Evolutionary conservation across 2,797 vertebrate genomes (phyloP).

Genomic region (Chromobotia macracanthus): DNA sequence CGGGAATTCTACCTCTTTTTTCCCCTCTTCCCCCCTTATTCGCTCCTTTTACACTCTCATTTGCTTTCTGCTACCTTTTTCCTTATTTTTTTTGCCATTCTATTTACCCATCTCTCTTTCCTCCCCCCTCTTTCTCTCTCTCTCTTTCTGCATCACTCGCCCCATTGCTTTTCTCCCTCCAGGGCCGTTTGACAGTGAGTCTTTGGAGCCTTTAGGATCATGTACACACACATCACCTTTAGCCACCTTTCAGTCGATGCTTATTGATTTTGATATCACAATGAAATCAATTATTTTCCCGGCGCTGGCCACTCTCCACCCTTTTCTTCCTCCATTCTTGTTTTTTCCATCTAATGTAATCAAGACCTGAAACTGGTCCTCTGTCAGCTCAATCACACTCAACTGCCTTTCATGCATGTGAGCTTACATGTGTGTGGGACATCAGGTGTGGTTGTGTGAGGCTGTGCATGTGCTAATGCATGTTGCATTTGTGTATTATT

Average conservation of each 20-base stretch:
- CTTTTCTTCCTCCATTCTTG: slow-evolving; percentile 30
- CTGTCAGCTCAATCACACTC: slow-evolving; percentile 54
- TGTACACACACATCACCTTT: slow-evolving; percentile 74
- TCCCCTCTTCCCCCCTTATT: background rate
- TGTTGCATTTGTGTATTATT: background rate
- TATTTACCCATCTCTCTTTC: too few relatives aligned
- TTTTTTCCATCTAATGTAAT: slow-evolving; percentile 69
- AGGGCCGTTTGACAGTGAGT: slow-evolving; percentile 57
- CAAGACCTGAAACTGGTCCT: slow-evolving; percentile 61
- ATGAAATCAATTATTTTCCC: slow-evolving; percentile 78
- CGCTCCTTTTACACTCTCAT: too few relatives aligned
- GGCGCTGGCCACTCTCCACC: slow-evolving; percentile 58
- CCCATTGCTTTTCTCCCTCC: background rate
- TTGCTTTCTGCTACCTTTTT: too few relatives aligned
- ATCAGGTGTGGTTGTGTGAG: slow-evolving; percentile 31
- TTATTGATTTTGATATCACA: slow-evolving; percentile 80
- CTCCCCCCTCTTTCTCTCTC: too few relatives aligned
- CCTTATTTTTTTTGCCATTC: too few relatives aligned
- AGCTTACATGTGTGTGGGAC: slow-evolving; percentile 31
- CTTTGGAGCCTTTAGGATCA: slow-evolving; percentile 70
- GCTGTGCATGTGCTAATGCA: slow-evolving; percentile 28
- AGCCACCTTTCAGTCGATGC: slow-evolving; percentile 74
- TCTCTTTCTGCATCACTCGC: slow-evolving; percentile 11
- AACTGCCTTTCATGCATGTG: slow-evolving; percentile 48
- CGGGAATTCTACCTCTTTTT: slow-evolving; percentile 55